Evolutionary conservation across 2,797 vertebrate species (phyloP).

Genomic region (Enteromius argenteus): DNA sequence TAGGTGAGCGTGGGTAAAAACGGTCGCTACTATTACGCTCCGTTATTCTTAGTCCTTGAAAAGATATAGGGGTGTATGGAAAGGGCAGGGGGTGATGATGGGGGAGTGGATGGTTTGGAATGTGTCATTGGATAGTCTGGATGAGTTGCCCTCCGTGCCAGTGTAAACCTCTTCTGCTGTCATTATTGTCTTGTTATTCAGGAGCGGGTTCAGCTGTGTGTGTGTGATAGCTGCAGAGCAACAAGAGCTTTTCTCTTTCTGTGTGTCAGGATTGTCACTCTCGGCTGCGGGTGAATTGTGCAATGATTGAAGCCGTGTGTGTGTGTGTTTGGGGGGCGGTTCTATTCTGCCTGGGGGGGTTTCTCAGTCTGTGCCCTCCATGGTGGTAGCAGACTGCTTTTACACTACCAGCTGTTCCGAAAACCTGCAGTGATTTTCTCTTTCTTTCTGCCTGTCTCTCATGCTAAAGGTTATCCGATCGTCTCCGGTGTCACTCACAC

Average conservation of each 20-base stretch:
- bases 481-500: not conserved
- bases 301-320: slow-evolving; percentile 54
- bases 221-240: slow-evolving; percentile 22
- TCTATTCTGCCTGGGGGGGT: slow-evolving; percentile 61
- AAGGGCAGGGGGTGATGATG: slow-evolving; percentile 36
- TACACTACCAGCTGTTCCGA: slow-evolving; percentile 62
- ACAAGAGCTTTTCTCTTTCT: slow-evolving; percentile 38
- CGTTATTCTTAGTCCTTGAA: slow-evolving; percentile 57
- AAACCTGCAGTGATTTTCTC: slow-evolving; percentile 60
- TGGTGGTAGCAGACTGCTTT: slow-evolving; percentile 60
- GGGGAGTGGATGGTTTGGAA: slow-evolving; percentile 50
- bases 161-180: slow-evolving; percentile 40
- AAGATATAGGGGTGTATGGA: slow-evolving; percentile 42
- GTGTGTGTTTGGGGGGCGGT: slow-evolving; percentile 56
- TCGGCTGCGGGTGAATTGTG: slow-evolving; percentile 58
- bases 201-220: not conserved
- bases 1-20: slow-evolving; percentile 38
- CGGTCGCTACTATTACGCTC: slow-evolving; percentile 18
- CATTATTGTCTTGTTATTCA: slow-evolving; percentile 13
- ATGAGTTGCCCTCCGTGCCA: slow-evolving; percentile 40
- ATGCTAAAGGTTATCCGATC: slow-evolving; percentile 32
- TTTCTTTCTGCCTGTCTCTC: slow-evolving; percentile 24
- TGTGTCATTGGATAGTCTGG: slow-evolving; percentile 63
- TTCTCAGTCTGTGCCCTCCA: slow-evolving; percentile 58
- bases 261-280: slow-evolving; percentile 55